Evolutionary conservation across 2,113 vertebrate species (phyloP).

Genomic region (Cygnus buccinator): DNA sequence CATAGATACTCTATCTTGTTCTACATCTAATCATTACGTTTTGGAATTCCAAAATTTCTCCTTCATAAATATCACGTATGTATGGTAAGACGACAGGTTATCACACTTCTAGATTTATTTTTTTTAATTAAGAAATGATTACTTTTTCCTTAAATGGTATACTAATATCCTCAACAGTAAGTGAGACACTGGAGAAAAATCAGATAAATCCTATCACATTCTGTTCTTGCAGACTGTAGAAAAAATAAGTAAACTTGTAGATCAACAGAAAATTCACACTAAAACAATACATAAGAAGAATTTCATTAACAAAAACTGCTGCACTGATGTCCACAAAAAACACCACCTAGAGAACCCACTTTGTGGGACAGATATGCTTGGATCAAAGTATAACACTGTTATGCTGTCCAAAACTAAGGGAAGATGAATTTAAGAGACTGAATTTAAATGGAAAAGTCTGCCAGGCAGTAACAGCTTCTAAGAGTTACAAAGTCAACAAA

Average conservation of each 20-base stretch:
- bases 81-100: slow-evolving; percentile 4
- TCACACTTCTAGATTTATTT: slow-evolving; percentile 14
- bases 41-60: background rate
- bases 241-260: slow-evolving; percentile 34
- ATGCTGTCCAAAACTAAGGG: background rate
- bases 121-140: background rate
- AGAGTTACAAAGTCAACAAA: background rate
- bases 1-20: background rate
- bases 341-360: background rate
- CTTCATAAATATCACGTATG: slow-evolving; percentile 1
- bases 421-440: slow-evolving; percentile 6
- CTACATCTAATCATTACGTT: background rate
- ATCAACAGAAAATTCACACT: slow-evolving; percentile 46
- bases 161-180: background rate
- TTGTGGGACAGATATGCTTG: background rate
- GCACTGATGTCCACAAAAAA: background rate
- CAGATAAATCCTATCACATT: background rate
- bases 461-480: background rate
- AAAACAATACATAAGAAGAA: slow-evolving; percentile 51
- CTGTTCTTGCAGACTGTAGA: background rate
- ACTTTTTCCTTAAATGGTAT: background rate
- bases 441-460: slow-evolving; percentile 22
- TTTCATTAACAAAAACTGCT: background rate
- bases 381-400: background rate
- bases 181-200: background rate